Evolutionary conservation across 2,797 vertebrate genomes (phyloP).

Genomic region (Sebastiscus albofasciatus): DNA sequence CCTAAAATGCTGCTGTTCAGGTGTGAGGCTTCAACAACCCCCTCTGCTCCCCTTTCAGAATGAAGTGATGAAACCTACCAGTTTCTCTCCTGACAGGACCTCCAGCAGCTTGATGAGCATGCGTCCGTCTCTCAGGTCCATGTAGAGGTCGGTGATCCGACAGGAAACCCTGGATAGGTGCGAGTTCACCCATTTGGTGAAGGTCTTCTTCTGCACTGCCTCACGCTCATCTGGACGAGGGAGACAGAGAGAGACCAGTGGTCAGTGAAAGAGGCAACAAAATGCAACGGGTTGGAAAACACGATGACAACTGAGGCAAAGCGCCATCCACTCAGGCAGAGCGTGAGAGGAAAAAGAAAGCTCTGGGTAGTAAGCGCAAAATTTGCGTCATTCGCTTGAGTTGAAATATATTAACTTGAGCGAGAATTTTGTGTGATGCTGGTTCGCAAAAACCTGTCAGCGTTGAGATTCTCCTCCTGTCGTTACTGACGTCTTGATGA

Average conservation of each 20-base stretch:
- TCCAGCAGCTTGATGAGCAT: constrained; percentile 97
- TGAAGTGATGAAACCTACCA: constrained; percentile 80
- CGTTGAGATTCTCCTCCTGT: neutral
- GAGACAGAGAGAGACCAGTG: neutral
- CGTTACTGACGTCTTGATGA: too few species aligned
- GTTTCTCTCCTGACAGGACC: constrained; percentile 92
- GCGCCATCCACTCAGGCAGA: neutral
- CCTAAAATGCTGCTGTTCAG: neutral
- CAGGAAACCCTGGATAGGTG: constrained; percentile 91
- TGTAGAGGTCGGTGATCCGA: constrained; percentile 92
- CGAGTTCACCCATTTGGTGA: constrained; percentile 94
- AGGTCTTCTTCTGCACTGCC: constrained; percentile 89
- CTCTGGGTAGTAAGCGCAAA: neutral
- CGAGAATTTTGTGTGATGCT: too few species aligned
- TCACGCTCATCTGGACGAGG: constrained; percentile 62
- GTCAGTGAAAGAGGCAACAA: neutral
- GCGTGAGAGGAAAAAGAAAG: neutral
- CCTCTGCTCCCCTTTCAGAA: constrained; percentile 9
- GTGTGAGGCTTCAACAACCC: neutral
- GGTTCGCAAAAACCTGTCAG: too few species aligned
- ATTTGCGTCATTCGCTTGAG: too few species aligned
- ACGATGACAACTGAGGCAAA: neutral
- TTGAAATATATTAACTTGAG: too few species aligned
- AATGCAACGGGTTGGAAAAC: neutral
- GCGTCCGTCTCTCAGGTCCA: constrained; percentile 90